Evolutionary conservation across 2,113 vertebrate species (phyloP), one percentile per base, ranked within the genome.

Genomic region (Dryoscopus gambensis): DNA sequence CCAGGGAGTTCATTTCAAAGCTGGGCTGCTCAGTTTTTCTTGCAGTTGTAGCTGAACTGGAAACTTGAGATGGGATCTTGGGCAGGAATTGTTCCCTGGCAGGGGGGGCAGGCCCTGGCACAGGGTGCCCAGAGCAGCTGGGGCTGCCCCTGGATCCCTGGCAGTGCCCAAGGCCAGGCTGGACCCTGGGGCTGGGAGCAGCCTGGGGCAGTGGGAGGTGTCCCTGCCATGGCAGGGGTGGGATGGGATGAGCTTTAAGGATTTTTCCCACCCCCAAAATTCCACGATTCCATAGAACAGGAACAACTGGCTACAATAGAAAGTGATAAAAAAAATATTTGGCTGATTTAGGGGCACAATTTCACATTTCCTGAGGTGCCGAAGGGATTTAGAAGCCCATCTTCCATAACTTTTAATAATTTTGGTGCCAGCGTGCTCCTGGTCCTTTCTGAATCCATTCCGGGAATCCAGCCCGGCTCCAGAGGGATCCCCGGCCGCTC

Each of bases 1-100:
- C 83, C 94, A 75, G 13, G 15, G 93, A 90, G 60, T 84, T 97
- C 87, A 91, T 97, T 97, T 93, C 94, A 96, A 91, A 96, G 50
- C 95, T 90, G 75, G 13, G 22, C 10, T 12, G 0, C 9, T 31
- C 39, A 3, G 12, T 11, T 46, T 44, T 80, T 3, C 49, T 37
- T 28, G 18, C 10, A 4, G 25, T 57, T 57, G 15, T 16, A 16
- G 56, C 56, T 59, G 15, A 30, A 30, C 6, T 53, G 33, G 39
- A 25, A 55, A 24, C 4, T 65, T 80, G 2, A 25, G 52, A 42
- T 40, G 53, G 35, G 44, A 81, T 49, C 0, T 68, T 9, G 50
- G 39, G 49, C 2, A 65, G 82, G n/a, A 47, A 74, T 74, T 33
- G 5, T 7, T 53, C 39, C 19, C 30, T 50, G 47, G 15, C 2